A percentile compares a stretch with the other conserved stretches of the same genome.
Evolutionary conservation across 2,113 vertebrate genomes (phyloP).

Genomic region (Saimiri boliviensis): DNA sequence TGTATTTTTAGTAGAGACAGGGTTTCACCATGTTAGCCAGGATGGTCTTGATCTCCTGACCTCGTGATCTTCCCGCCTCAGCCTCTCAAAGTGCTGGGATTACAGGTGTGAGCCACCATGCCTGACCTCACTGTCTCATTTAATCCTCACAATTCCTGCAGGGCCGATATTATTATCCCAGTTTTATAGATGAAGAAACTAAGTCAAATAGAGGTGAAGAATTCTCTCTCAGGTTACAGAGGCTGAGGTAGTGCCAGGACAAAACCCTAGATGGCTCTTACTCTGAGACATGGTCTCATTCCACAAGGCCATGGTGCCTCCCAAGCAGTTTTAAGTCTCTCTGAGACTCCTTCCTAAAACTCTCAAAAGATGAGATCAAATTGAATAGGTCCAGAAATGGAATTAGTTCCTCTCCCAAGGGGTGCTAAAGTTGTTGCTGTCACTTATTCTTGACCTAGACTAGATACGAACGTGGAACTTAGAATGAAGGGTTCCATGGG

Average conservation of each 20-base stretch:
- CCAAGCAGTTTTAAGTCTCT: conserved; percentile 12
- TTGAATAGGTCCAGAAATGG: conserved; percentile 68
- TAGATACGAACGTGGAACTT: conserved; percentile 47
- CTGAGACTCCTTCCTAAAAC: conserved; percentile 34
- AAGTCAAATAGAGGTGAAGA: conserved; percentile 23
- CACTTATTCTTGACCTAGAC: conserved; percentile 78
- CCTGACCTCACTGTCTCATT: background rate
- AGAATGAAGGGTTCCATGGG: conserved; percentile 44
- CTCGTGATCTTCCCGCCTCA: no score
- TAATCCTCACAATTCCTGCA: background rate
- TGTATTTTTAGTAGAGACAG: no score
- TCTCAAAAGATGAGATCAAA: conserved; percentile 65
- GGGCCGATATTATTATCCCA: background rate
- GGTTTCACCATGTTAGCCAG: no score
- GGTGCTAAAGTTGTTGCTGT: conserved; percentile 69
- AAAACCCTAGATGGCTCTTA: background rate
- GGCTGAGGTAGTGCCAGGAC: background rate
- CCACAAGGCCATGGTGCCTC: background rate
- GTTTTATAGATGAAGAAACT: conserved; percentile 36
- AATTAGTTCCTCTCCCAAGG: conserved; percentile 71
- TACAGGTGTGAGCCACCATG: no score
- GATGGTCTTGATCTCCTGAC: no score
- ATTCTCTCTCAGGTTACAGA: background rate
- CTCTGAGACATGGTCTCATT: background rate
- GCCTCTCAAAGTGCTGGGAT: no score